Conservation (phyloP, 1,140 invertebrate species). For the Drosophila erecta region DNA sequence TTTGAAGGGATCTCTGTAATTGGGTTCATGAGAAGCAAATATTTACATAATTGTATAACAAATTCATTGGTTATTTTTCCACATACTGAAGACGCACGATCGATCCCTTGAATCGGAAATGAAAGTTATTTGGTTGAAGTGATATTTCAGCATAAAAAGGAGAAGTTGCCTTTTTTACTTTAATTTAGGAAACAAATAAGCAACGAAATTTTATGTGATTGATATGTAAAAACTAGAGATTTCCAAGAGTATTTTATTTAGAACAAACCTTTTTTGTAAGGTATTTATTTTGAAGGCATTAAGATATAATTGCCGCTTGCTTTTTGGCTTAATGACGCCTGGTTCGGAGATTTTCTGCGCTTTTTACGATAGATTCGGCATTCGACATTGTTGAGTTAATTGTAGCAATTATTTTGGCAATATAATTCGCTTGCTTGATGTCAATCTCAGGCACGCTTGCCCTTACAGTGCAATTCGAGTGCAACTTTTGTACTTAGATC, state of each 20-base stretch:
- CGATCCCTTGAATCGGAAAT: neutral
- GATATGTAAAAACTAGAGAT: too few relatives aligned
- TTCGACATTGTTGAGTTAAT: conserved; percentile 46
- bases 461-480: conserved; percentile 23
- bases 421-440: conserved; percentile 44
- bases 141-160: neutral
- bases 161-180: neutral
- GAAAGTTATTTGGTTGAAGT: conserved; percentile 32
- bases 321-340: conserved; percentile 33
- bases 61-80: conserved; percentile 28
- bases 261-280: neutral
- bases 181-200: too few relatives aligned
- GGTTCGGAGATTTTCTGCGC: conserved; percentile 18
- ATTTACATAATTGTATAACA: conserved; percentile 49
- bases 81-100: conserved; percentile 33
- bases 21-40: conserved; percentile 41
- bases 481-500: conserved; percentile 35
- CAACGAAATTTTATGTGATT: too few relatives aligned
- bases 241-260: neutral
- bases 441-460: conserved; percentile 33
- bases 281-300: conserved; percentile 21
- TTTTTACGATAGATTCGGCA: conserved; percentile 38
- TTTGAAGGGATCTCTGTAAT: conserved; percentile 40
- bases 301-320: conserved; percentile 32
- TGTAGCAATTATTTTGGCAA: conserved; percentile 48